Evolutionary conservation across 1,140 invertebrate genomes (phyloP).

Genomic region (Teleogryllus occipitalis): DNA sequence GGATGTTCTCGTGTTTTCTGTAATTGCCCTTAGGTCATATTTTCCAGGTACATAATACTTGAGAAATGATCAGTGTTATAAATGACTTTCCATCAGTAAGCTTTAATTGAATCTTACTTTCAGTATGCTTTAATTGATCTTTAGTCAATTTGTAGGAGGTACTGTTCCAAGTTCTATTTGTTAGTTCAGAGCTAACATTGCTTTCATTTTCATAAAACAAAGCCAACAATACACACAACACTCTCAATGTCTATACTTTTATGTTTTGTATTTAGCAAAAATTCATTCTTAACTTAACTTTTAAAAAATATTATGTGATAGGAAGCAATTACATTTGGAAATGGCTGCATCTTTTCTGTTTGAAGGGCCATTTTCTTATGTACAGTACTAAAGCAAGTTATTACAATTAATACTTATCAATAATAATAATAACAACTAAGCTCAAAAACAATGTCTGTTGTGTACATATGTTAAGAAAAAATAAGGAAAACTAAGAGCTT

Average conservation of each 20-base stretch:
- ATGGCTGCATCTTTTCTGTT: not conserved
- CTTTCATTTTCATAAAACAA: not conserved
- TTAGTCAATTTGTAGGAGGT: not conserved
- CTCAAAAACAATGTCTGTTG: not conserved
- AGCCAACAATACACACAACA: not conserved
- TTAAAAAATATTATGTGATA: not conserved
- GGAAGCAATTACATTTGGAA: not conserved
- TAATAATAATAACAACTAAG: not conserved
- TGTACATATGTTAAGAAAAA: not conserved
- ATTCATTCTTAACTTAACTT: not conserved
- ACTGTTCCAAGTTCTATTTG: not conserved
- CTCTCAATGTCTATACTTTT: not conserved
- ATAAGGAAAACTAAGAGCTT: not conserved
- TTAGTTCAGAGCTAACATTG: not conserved
- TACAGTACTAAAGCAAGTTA: not conserved
- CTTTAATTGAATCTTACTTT: too few species aligned
- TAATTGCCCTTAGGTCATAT: not conserved
- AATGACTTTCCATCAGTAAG: too few species aligned
- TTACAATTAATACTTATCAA: not conserved
- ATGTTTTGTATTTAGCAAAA: not conserved
- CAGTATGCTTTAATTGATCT: too few species aligned
- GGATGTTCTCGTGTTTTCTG: not conserved
- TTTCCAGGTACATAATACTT: too few species aligned
- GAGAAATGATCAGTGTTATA: too few species aligned
- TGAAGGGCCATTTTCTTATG: not conserved